Percentiles rank a stretch among this genome's conserved stretches.
These are phyloP conservation scores for Mya arenaria DNA, from an alignment of 1,140 invertebrate genomes.

Conservation along the genomic window DNA sequence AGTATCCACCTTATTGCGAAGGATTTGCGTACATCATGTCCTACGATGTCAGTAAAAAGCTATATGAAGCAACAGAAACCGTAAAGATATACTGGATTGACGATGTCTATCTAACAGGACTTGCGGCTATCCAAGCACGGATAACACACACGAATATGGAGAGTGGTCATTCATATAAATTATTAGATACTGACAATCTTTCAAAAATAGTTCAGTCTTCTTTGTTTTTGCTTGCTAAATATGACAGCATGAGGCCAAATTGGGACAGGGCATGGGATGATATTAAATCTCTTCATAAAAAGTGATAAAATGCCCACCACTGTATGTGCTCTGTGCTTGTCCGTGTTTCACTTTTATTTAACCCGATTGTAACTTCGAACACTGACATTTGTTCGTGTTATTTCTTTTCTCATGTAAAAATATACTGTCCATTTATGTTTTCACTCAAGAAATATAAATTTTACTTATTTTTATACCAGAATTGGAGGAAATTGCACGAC, in stretches of 20 bases:
- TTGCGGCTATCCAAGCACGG: conserved; percentile 28
- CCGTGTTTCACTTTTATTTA: no score
- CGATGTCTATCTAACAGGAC: conserved; percentile 52
- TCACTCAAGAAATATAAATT: no score
- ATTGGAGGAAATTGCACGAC: no score
- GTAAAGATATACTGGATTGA: conserved; percentile 58
- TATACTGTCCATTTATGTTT: no score
- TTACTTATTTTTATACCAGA: no score
- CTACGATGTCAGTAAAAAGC: conserved; percentile 26
- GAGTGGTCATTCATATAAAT: conserved; percentile 15
- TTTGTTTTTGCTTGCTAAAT: conserved; percentile 50
- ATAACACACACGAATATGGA: conserved; percentile 32
- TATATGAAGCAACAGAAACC: conserved; percentile 23
- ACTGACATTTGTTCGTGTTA: no score
- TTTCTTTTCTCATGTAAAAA: no score
- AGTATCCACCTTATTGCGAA: conserved; percentile 54
- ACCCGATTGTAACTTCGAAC: no score
- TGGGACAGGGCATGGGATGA: conserved; percentile 46
- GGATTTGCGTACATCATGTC: conserved; percentile 54
- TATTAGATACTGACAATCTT: not conserved
- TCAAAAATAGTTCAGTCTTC: conserved; percentile 16
- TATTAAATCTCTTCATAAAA: conserved; percentile 6
- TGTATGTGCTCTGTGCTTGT: no score
- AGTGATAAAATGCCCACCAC: no score
- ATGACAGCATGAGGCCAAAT: not conserved